Evolutionary conservation across 2,797 vertebrate species (phyloP).

Genomic region (Molossus molossus): DNA sequence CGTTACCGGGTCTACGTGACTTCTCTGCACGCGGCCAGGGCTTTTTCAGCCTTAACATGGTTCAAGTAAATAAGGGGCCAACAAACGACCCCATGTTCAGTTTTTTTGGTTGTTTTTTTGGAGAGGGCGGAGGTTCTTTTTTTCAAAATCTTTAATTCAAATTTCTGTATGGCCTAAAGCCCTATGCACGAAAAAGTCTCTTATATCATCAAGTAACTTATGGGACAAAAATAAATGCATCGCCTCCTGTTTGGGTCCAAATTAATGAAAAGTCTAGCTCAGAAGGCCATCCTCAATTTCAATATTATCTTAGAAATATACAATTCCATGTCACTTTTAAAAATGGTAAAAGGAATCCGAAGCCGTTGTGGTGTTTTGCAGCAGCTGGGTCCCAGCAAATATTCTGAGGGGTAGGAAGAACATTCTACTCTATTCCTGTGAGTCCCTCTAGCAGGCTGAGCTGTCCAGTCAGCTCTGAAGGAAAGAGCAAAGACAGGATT

Average conservation of each 20-base stretch:
- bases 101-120: not conserved
- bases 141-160: not conserved
- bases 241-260: slow-evolving; percentile 16
- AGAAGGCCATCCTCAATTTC: slow-evolving; percentile 51
- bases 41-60: not conserved
- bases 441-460: slow-evolving; percentile 20
- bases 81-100: not conserved
- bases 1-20: not conserved
- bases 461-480: not conserved
- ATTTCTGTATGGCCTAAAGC: not conserved
- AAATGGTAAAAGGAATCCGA: not conserved
- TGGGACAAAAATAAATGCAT: not conserved
- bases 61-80: not conserved
- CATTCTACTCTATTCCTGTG: not conserved
- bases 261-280: slow-evolving; percentile 68
- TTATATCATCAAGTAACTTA: not conserved
- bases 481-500: not conserved
- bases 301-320: slow-evolving; percentile 54
- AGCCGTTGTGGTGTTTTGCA: not conserved
- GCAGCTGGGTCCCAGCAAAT: slow-evolving; percentile 12
- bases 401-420: not conserved
- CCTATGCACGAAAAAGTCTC: slow-evolving; percentile 6
- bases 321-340: not conserved
- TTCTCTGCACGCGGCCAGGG: not conserved
- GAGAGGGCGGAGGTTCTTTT: not conserved